Conservation (phyloP, 2,113 vertebrate genomes). For the Nettapus auritus region DNA sequence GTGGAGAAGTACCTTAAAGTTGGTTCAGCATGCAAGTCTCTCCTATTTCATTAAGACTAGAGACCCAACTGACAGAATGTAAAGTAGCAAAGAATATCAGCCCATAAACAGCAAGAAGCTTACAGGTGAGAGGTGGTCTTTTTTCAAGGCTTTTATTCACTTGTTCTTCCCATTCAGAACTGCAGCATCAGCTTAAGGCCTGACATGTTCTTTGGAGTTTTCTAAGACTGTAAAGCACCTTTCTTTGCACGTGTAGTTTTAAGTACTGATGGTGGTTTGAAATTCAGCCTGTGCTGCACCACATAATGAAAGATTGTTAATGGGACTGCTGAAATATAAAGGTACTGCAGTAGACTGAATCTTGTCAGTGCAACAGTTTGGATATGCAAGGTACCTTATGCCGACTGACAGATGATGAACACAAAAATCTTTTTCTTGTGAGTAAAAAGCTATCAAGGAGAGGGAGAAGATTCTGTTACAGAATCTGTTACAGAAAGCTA, state of each 20-base stretch:
- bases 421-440: not conserved
- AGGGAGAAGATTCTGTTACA: not conserved
- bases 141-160: not conserved
- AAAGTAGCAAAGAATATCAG: not conserved
- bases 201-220: not conserved
- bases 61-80: not conserved
- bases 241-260: not conserved
- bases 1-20: not conserved
- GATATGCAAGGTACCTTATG: not conserved
- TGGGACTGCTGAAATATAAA: not conserved
- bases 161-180: not conserved
- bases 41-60: not conserved
- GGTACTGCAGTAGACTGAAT: not conserved
- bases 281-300: not conserved
- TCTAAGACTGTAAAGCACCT: not conserved
- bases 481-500: not conserved
- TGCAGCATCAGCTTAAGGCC: not conserved
- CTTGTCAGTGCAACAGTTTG: not conserved
- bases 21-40: not conserved
- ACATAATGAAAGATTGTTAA: not conserved
- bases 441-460: not conserved
- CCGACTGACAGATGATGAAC: not conserved
- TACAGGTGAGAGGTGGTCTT: rapidly evolving
- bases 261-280: not conserved
- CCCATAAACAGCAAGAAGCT: not conserved